Percentiles rank a stretch among this genome's conserved stretches.
phyloP scores from a whole-genome alignment of 2,888 invertebrate species.

The Brachynemurus nebulosus region DNA sequence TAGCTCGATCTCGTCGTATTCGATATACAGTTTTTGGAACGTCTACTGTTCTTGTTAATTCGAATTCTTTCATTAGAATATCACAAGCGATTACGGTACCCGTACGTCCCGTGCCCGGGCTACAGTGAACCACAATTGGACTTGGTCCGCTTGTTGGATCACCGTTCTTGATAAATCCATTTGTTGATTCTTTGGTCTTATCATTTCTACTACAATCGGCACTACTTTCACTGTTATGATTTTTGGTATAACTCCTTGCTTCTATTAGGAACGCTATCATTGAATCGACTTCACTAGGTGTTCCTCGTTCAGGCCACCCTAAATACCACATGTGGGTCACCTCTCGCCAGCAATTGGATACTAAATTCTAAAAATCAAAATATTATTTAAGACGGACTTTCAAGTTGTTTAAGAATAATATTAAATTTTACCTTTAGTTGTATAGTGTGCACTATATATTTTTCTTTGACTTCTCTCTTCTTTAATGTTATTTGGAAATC shows the following conservation, averaged over 20 bases:
- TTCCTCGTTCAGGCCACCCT: constrained; percentile 78
- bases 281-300: constrained; percentile 69
- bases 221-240: not conserved
- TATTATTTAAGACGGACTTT: not conserved
- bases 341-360: constrained; percentile 72
- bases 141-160: constrained; percentile 35
- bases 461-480: constrained; percentile 78
- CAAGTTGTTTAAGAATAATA: not conserved
- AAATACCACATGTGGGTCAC: constrained; percentile 88
- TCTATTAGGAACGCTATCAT: constrained; percentile 79
- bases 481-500: constrained; percentile 80
- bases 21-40: constrained; percentile 74
- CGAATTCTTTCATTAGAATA: constrained; percentile 74
- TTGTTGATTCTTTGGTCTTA: not conserved
- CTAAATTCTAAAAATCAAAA: constrained; percentile 43
- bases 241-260: constrained; percentile 46
- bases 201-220: not conserved
- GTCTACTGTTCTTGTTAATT: constrained; percentile 65
- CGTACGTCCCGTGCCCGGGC: constrained; percentile 82
- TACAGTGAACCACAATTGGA: constrained; percentile 71
- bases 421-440: constrained; percentile 51
- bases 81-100: constrained; percentile 79
- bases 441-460: constrained; percentile 76
- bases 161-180: constrained; percentile 3
- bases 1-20: constrained; percentile 75